Conservation (phyloP, 2,888 invertebrate species). For the Molanna angustata region DNA sequence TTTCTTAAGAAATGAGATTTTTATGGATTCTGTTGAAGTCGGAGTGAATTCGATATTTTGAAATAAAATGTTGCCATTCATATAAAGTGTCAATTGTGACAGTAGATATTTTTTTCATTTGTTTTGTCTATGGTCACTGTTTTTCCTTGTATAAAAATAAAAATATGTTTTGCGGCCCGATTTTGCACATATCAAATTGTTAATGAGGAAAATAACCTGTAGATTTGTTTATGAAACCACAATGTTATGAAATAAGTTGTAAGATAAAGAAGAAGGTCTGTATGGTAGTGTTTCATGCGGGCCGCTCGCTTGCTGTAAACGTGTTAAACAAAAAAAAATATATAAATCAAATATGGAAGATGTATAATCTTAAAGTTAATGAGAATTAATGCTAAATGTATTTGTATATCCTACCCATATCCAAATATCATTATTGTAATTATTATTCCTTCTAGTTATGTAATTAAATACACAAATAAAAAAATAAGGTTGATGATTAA, state of each 20-base stretch:
- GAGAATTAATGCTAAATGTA: constrained; percentile 27
- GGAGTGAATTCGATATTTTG: too few relatives aligned
- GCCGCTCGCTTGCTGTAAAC: constrained; percentile 27
- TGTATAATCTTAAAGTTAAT: constrained; percentile 25
- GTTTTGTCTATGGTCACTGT: too few relatives aligned
- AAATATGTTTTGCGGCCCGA: constrained; percentile 26
- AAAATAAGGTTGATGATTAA: constrained; percentile 34
- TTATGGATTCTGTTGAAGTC: too few relatives aligned
- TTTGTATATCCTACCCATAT: constrained; percentile 34
- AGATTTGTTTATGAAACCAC: constrained; percentile 25
- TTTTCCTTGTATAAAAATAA: too few relatives aligned
- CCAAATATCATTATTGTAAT: constrained; percentile 33
- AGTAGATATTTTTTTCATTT: too few relatives aligned
- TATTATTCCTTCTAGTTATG: constrained; percentile 32
- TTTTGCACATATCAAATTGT: constrained; percentile 31
- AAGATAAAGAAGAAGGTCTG: too few relatives aligned
- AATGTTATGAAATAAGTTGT: constrained; percentile 18
- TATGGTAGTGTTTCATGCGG: constrained; percentile 29
- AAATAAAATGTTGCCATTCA: too few relatives aligned
- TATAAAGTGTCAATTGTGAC: too few relatives aligned
- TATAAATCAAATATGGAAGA: constrained; percentile 16
- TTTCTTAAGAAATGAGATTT: too few relatives aligned
- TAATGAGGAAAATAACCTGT: constrained; percentile 19
- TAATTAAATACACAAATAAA: constrained; percentile 31
- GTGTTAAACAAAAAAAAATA: constrained; percentile 12